Percentiles rank a stretch among this genome's conserved stretches.
These are phyloP conservation scores for Nanorana parkeri DNA, from an alignment of 2,113 vertebrate species.

Conservation along the genomic window DNA sequence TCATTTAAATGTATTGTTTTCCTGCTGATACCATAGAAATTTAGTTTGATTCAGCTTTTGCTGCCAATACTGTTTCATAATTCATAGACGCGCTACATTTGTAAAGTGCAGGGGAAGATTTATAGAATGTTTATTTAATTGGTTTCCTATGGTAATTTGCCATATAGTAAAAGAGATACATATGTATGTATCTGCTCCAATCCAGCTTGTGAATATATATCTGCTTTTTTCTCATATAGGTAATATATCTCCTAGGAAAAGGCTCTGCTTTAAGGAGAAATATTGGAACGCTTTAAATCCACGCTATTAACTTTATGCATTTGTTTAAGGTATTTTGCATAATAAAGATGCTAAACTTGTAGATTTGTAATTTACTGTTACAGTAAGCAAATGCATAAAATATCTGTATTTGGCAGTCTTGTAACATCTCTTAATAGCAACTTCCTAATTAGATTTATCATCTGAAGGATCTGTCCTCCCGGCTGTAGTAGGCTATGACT, in stretches of 20 bases:
- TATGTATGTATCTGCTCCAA: slow-evolving; percentile 20
- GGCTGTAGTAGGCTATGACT: too few relatives aligned
- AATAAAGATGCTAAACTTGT: too few relatives aligned
- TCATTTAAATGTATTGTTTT: slow-evolving; percentile 45
- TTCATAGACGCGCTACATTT: slow-evolving; percentile 21
- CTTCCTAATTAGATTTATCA: too few relatives aligned
- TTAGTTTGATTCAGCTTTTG: slow-evolving; percentile 42
- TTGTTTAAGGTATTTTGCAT: too few relatives aligned
- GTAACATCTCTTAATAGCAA: too few relatives aligned
- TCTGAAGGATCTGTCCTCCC: too few relatives aligned
- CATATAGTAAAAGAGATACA: slow-evolving; percentile 28
- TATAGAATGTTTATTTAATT: slow-evolving; percentile 46
- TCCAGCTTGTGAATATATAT: slow-evolving; percentile 17
- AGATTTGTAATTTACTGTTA: too few relatives aligned
- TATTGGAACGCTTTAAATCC: not conserved
- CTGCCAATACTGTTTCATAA: slow-evolving; percentile 50
- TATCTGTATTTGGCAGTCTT: too few relatives aligned
- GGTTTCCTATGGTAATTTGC: slow-evolving; percentile 25
- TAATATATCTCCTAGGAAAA: not conserved
- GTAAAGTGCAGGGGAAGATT: slow-evolving; percentile 24
- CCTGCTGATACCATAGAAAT: slow-evolving; percentile 42
- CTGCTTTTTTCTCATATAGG: not conserved
- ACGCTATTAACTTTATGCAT: not conserved
- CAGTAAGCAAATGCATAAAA: too few relatives aligned
- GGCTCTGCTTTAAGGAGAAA: not conserved